A percentile compares a stretch with the other conserved stretches of the same genome.
These are phyloP conservation scores for Copidosoma floridanum DNA, from an alignment of 1,140 invertebrate genomes.

Conservation along the genomic window DNA sequence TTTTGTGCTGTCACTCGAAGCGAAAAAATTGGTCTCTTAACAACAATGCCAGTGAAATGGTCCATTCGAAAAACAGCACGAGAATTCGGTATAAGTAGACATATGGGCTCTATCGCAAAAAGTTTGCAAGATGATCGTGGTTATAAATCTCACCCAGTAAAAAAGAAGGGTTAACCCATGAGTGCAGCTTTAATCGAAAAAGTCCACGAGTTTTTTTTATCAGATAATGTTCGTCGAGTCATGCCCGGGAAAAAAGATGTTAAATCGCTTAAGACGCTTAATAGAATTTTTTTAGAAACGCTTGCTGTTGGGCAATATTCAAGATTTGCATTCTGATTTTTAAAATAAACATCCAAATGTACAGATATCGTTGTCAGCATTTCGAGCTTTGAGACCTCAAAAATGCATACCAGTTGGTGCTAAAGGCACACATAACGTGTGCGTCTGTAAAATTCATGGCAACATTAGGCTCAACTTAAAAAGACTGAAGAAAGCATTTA, in stretches of 20 bases:
- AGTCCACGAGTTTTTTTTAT: constrained; percentile 2
- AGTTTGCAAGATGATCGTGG: neutral
- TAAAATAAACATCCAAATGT: neutral
- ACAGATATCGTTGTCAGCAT: neutral
- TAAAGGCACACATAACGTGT: neutral
- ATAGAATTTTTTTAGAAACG: neutral
- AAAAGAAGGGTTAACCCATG: constrained; percentile 3
- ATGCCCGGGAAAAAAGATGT: too few species aligned
- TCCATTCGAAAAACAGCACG: neutral
- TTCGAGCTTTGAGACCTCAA: neutral
- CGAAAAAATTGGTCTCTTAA: neutral
- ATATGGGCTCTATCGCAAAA: neutral
- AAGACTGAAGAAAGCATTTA: neutral
- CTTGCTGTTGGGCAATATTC: constrained; percentile 6
- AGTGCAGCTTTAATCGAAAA: neutral
- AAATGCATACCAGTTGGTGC: neutral
- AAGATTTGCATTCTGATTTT: neutral
- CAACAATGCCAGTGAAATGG: constrained; percentile 5
- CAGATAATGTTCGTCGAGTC: constrained; percentile 10
- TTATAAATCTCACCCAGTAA: neutral
- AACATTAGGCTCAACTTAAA: neutral
- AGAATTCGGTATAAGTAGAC: constrained; percentile 1
- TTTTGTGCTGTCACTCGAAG: neutral
- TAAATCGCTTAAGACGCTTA: too few species aligned
- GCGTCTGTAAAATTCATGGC: constrained; percentile 2